These are phyloP conservation scores for Sepiola atlantica DNA, from an alignment of 2,888 invertebrate species.

Conservation along the genomic window DNA sequence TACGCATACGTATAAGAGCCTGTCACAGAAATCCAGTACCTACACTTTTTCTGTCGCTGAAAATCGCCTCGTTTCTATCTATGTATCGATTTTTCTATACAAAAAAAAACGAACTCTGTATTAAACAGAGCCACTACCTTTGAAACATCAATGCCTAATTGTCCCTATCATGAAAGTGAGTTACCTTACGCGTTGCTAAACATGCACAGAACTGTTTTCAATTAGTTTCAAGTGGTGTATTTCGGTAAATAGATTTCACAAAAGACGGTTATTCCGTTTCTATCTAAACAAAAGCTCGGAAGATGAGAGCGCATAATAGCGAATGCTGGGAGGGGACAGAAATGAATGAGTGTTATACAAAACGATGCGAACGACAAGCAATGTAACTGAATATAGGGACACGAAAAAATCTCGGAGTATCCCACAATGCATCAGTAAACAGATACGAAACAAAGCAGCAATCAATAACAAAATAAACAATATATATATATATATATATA, in stretches of 20 bases:
- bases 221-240: slow-evolving; percentile 15
- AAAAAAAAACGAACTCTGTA: neutral
- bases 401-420: neutral
- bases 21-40: neutral
- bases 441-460: neutral
- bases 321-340: too few species aligned
- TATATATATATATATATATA: neutral
- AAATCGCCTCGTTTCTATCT: neutral
- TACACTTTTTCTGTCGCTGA: neutral
- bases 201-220: neutral
- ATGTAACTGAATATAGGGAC: neutral
- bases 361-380: too few species aligned
- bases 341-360: too few species aligned
- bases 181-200: neutral
- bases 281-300: neutral
- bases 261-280: neutral
- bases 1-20: neutral
- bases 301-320: neutral
- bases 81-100: neutral
- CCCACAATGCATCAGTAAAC: neutral
- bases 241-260: neutral
- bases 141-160: neutral
- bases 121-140: neutral
- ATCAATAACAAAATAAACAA: neutral
- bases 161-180: neutral